Percentiles rank a stretch among this genome's conserved stretches.
These are phyloP conservation scores for Macrobrachium nipponense DNA, from an alignment of 1,140 invertebrate genomes.

Conservation along the genomic window DNA sequence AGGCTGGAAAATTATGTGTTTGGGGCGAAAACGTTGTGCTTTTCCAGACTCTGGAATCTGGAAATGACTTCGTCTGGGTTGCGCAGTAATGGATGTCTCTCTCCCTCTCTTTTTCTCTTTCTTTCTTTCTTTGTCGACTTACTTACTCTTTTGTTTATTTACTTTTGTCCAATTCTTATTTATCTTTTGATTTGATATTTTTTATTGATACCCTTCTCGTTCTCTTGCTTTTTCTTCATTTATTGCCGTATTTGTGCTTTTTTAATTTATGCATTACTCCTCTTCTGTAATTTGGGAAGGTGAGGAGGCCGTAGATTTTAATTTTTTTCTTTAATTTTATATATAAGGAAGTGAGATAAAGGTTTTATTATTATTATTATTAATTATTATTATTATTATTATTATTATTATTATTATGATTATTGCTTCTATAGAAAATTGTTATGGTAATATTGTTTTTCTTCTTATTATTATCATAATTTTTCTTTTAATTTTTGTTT, in stretches of 20 bases:
- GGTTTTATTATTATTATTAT: too few relatives aligned
- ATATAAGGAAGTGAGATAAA: neutral
- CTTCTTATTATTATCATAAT: too few relatives aligned
- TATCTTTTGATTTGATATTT: neutral
- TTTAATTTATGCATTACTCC: neutral
- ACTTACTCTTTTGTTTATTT: neutral
- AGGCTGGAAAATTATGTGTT: too few relatives aligned
- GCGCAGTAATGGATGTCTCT: neutral
- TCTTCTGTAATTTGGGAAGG: neutral
- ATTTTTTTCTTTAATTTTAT: neutral
- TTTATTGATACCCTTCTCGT: neutral
- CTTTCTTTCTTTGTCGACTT: neutral
- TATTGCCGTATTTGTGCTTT: neutral
- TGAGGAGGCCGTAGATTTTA: neutral
- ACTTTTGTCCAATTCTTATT: neutral
- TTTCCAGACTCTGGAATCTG: neutral
- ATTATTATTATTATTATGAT: too few relatives aligned
- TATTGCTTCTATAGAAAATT: too few relatives aligned
- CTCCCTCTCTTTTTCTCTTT: neutral
- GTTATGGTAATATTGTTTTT: too few relatives aligned
- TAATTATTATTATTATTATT: too few relatives aligned
- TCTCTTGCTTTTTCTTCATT: neutral
- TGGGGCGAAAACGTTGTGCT: neutral
- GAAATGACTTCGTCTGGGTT: neutral
- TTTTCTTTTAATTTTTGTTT: too few relatives aligned